Conservation (phyloP, 23 tunicate species). For the Trididemnum clinides region DNA sequence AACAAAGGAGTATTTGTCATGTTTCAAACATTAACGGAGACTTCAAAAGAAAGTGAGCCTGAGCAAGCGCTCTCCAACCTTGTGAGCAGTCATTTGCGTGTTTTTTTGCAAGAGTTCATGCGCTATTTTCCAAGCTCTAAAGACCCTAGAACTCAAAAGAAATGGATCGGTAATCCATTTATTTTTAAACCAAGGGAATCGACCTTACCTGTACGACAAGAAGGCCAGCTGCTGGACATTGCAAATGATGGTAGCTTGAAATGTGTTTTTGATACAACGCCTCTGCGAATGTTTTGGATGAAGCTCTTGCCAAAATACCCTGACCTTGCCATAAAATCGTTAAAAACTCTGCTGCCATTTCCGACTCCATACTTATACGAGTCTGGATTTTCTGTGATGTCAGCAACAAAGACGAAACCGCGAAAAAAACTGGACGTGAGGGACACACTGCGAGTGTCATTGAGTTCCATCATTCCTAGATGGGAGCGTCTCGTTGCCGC, state of each 20-base stretch:
- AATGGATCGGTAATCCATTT: conserved; percentile 42
- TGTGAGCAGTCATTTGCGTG: conserved; percentile 16
- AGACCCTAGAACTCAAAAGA: conserved; percentile 34
- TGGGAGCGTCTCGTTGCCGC: conserved; percentile 21
- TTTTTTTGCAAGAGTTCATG: conserved; percentile 30
- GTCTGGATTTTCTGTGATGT: conserved; percentile 39
- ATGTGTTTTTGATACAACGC: conserved; percentile 31
- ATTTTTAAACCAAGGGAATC: conserved; percentile 28
- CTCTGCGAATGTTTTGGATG: conserved; percentile 39
- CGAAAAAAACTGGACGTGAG: conserved; percentile 37
- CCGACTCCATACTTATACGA: conserved; percentile 35
- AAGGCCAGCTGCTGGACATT: conserved; percentile 46
- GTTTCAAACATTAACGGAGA: conserved; percentile 41
- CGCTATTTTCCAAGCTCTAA: conserved; percentile 21
- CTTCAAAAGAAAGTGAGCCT: no score
- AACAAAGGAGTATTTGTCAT: conserved; percentile 6
- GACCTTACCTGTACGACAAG: conserved; percentile 26
- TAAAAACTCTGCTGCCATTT: conserved; percentile 41
- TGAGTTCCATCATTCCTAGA: conserved; percentile 25
- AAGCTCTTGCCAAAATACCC: conserved; percentile 50
- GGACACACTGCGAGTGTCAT: conserved; percentile 39
- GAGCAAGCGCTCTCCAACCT: conserved; percentile 14
- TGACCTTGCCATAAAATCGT: conserved; percentile 45
- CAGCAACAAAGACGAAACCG: conserved; percentile 55
- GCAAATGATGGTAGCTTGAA: conserved; percentile 41